A percentile compares a stretch with the other conserved stretches of the same genome.
phyloP scores from a whole-genome alignment of 2,113 vertebrate species.

The Chionis minor region DNA sequence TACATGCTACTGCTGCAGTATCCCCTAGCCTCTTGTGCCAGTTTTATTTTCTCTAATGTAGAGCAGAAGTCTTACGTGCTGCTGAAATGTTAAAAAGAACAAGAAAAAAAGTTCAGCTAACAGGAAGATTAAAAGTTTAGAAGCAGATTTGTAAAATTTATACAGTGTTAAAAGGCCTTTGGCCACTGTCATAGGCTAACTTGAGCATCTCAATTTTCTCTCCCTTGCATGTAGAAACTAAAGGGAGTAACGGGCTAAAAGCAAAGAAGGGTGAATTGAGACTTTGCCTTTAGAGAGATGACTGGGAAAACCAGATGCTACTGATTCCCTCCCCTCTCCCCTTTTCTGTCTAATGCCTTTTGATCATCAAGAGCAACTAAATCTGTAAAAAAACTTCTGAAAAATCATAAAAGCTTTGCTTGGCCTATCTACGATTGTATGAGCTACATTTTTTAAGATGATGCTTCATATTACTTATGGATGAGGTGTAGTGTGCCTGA shows the following conservation, averaged over 20 bases:
- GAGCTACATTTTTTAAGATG: background rate
- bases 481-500: background rate
- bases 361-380: background rate
- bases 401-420: background rate
- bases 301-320: background rate
- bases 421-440: background rate
- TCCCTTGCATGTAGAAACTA: background rate
- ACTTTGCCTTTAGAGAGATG: background rate
- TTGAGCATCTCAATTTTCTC: background rate
- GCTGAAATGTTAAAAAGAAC: background rate
- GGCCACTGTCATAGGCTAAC: background rate
- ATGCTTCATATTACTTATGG: background rate
- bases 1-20: background rate
- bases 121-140: background rate
- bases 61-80: background rate
- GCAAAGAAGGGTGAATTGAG: background rate
- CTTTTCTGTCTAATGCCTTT: background rate
- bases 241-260: background rate
- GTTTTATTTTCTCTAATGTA: slow-evolving; percentile 29
- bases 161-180: background rate
- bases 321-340: background rate
- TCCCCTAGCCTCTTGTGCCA: slow-evolving; percentile 51
- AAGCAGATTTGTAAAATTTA: background rate
- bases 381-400: background rate
- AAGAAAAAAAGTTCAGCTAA: background rate